These are phyloP conservation scores for Oreortyx pictus DNA, from an alignment of 2,797 vertebrate genomes.

Conservation along the genomic window DNA sequence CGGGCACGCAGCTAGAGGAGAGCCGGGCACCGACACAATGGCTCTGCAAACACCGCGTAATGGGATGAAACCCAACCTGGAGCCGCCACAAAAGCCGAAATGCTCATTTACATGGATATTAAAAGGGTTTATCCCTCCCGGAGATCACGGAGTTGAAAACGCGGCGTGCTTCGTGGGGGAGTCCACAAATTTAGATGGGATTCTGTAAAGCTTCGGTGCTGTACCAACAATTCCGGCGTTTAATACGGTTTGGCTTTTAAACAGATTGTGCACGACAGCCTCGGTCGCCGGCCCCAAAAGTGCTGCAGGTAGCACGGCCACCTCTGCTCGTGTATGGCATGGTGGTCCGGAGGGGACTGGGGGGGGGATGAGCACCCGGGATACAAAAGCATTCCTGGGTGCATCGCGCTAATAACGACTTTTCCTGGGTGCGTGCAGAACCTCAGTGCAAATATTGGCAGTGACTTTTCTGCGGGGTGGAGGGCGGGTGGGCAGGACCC, in stretches of 20 bases:
- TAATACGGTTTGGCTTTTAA: conserved; percentile 64
- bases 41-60: conserved; percentile 43
- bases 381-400: conserved; percentile 26
- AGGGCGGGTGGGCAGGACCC: background rate
- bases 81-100: conserved; percentile 3
- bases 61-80: conserved; percentile 62
- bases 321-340: conserved; percentile 20
- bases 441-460: background rate
- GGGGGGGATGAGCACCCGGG: background rate
- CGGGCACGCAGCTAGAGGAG: background rate
- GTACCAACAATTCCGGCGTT: conserved; percentile 29
- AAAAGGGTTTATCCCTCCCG: conserved; percentile 69
- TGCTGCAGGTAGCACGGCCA: conserved; percentile 38
- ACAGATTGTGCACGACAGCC: conserved; percentile 40
- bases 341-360: conserved; percentile 52
- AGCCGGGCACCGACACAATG: conserved; percentile 38
- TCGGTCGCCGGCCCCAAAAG: conserved; percentile 43
- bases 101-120: conserved; percentile 74
- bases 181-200: conserved; percentile 47
- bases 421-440: background rate
- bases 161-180: conserved; percentile 32
- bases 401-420: conserved; percentile 50
- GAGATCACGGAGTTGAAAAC: conserved; percentile 68
- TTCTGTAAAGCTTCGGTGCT: conserved; percentile 35
- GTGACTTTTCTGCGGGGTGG: background rate